phyloP scores from a whole-genome alignment of 2,888 invertebrate species.

The Caenorhabditis wallacei region DNA sequence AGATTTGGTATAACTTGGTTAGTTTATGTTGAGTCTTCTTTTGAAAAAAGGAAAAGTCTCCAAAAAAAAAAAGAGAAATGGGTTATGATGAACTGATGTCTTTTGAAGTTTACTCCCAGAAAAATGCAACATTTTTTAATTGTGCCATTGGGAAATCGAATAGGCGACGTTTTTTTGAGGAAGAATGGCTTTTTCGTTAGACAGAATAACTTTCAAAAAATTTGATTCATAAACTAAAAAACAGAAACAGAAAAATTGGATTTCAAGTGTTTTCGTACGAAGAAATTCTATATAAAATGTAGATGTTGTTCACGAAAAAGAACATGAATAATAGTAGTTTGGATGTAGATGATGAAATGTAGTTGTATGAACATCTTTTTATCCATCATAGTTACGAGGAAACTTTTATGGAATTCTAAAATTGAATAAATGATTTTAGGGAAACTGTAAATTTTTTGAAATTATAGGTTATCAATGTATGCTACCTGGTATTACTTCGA shows the following conservation, averaged over 20 bases:
- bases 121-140: constrained; percentile 56
- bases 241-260: too few relatives aligned
- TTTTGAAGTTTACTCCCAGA: not conserved
- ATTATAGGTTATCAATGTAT: too few relatives aligned
- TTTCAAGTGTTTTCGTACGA: too few relatives aligned
- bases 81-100: constrained; percentile 38
- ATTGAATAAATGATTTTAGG: not conserved
- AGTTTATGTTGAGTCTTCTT: not conserved
- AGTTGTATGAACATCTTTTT: not conserved
- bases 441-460: too few relatives aligned
- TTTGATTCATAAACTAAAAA: too few relatives aligned
- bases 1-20: constrained; percentile 26
- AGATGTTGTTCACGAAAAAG: not conserved
- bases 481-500: too few relatives aligned
- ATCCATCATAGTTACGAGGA: not conserved
- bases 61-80: constrained; percentile 30
- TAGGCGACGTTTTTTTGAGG: constrained; percentile 19
- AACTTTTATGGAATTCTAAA: not conserved
- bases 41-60: constrained; percentile 1
- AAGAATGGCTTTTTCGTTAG: not conserved
- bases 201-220: not conserved
- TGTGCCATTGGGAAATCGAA: constrained; percentile 43
- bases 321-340: constrained; percentile 7
- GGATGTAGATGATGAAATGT: not conserved
- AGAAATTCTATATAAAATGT: too few relatives aligned